Conservation (phyloP, 1,140 invertebrate species). For the Akabosia matsudoensis region DNA sequence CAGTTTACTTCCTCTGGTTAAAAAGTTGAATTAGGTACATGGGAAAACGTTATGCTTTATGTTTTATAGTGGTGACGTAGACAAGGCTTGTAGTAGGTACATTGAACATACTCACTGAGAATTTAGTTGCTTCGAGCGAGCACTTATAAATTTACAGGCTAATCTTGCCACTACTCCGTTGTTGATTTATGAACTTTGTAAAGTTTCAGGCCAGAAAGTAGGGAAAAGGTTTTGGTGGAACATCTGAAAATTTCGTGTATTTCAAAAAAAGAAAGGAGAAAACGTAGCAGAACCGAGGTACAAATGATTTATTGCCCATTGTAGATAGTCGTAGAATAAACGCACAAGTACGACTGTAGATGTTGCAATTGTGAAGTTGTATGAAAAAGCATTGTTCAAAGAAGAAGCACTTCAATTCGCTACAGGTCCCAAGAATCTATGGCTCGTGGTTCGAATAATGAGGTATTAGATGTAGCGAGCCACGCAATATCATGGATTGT, state of each 20-base stretch:
- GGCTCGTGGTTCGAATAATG: background rate
- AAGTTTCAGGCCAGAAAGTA: conserved; percentile 4
- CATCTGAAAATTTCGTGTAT: background rate
- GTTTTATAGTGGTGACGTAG: background rate
- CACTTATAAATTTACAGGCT: background rate
- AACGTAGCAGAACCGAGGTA: background rate
- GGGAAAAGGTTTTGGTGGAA: background rate
- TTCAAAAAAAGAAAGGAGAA: background rate
- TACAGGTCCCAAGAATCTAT: background rate
- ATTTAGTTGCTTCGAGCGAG: background rate
- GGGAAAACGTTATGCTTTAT: background rate
- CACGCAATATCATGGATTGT: too few species aligned
- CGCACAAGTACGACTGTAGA: too few species aligned
- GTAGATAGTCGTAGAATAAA: too few species aligned
- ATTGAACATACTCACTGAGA: background rate
- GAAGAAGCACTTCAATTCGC: background rate
- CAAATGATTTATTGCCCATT: conserved; percentile 17
- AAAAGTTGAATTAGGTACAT: background rate
- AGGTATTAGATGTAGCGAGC: too few species aligned
- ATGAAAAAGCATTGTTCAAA: background rate
- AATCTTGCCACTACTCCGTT: conserved; percentile 9
- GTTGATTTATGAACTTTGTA: conserved; percentile 22
- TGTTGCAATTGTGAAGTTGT: background rate
- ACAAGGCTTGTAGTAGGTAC: background rate
- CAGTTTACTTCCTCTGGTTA: background rate